Conservation (phyloP, 2,797 vertebrate species). For the Euthynnus affinis region DNA sequence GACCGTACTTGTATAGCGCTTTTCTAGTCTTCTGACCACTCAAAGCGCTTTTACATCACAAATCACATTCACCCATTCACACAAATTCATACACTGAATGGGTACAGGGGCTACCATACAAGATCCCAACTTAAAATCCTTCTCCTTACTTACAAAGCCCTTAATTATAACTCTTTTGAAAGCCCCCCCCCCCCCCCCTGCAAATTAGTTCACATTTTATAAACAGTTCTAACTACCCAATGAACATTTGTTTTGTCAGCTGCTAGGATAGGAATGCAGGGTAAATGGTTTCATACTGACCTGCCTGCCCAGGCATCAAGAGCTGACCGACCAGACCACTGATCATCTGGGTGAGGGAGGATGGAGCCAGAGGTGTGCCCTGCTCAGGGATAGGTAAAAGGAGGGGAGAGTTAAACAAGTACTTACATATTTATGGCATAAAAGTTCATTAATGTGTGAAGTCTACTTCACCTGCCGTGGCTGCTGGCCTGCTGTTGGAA, state of each 20-base stretch:
- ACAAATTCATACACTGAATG: too few species aligned
- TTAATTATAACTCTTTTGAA: too few species aligned
- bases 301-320: constrained; percentile 88
- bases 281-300: constrained; percentile 69
- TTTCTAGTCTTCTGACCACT: too few species aligned
- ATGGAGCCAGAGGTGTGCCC: constrained; percentile 75
- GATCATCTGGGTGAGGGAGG: constrained; percentile 91
- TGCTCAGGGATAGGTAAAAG: constrained; percentile 54
- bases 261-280: not conserved
- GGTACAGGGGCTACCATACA: too few species aligned
- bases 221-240: not conserved
- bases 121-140: too few species aligned
- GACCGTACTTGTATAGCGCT: too few species aligned
- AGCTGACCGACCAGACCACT: constrained; percentile 91
- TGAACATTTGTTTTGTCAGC: not conserved
- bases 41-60: too few species aligned
- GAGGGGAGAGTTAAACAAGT: not conserved
- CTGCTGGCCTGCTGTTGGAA: constrained; percentile 71
- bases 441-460: not conserved
- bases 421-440: not conserved
- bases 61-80: too few species aligned
- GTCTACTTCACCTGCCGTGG: constrained; percentile 57
- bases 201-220: not conserved
- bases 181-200: too few species aligned
- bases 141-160: too few species aligned